A percentile compares a stretch with the other conserved stretches of the same genome.
These are phyloP conservation scores for Drosophila dunni DNA, from an alignment of 1,140 invertebrate genomes.

Conservation along the genomic window DNA sequence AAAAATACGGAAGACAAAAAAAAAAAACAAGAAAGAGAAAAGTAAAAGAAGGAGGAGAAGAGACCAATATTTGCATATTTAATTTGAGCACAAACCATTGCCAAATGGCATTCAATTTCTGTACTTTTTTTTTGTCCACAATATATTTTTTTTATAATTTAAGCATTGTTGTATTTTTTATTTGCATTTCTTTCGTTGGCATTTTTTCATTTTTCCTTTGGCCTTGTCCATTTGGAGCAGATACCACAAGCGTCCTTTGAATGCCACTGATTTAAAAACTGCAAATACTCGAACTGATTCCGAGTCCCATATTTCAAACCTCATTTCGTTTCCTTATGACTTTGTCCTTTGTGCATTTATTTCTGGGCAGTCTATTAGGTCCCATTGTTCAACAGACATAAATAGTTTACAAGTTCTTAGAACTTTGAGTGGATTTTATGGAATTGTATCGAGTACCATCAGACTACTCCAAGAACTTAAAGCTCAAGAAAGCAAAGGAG, in stretches of 20 bases:
- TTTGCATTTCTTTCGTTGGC: slow-evolving; percentile 42
- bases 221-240: slow-evolving; percentile 40
- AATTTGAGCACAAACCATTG: slow-evolving; percentile 62
- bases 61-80: slow-evolving; percentile 67
- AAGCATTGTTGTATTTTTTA: slow-evolving; percentile 57
- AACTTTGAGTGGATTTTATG: neutral
- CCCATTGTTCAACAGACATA: slow-evolving; percentile 19
- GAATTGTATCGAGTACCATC: neutral
- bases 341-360: slow-evolving; percentile 20
- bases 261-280: slow-evolving; percentile 59
- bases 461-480: neutral
- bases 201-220: slow-evolving; percentile 39
- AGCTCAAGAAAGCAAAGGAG: neutral
- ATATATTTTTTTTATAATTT: slow-evolving; percentile 44
- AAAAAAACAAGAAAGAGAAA: slow-evolving; percentile 21
- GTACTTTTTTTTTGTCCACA: neutral
- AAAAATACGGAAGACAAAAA: slow-evolving; percentile 6
- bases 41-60: neutral
- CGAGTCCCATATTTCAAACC: neutral
- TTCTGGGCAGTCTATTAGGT: slow-evolving; percentile 20
- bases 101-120: slow-evolving; percentile 64
- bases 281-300: slow-evolving; percentile 45
- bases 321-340: slow-evolving; percentile 10
- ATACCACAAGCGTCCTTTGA: slow-evolving; percentile 45
- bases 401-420: slow-evolving; percentile 2